Evolutionary conservation across 1,140 invertebrate genomes (phyloP).

Genomic region (Hormaphis cornu): DNA sequence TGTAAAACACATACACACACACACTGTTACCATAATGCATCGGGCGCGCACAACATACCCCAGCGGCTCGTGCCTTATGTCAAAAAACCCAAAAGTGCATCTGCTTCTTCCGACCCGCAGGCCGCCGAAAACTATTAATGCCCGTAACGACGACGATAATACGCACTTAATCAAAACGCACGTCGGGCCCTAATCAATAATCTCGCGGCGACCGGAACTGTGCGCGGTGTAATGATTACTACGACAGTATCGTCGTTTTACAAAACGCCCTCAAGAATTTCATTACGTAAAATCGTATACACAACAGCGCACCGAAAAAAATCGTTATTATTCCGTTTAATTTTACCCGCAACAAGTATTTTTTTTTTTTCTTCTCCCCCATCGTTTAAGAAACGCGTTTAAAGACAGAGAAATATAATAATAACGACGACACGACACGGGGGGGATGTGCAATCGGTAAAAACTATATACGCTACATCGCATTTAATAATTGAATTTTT

Average conservation of each 20-base stretch:
- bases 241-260: neutral
- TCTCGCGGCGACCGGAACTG: neutral
- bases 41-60: slow-evolving; percentile 6
- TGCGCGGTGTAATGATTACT: too few species aligned
- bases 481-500: too few species aligned
- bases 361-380: too few species aligned
- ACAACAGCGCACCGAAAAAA: too few species aligned
- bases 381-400: too few species aligned
- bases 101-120: slow-evolving; percentile 18
- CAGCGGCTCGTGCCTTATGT: slow-evolving; percentile 30
- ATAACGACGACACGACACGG: too few species aligned
- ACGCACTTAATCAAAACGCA: slow-evolving; percentile 23
- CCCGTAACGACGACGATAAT: neutral
- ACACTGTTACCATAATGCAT: neutral
- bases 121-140: neutral
- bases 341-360: neutral
- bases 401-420: too few species aligned
- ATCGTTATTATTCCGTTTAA: neutral
- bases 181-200: neutral
- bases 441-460: too few species aligned
- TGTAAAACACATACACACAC: neutral
- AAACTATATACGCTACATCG: too few species aligned
- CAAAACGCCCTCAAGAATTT: neutral
- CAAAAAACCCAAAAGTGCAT: slow-evolving; percentile 29
- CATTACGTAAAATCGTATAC: neutral